Evolutionary conservation across 2,113 vertebrate species (phyloP).

Genomic region (Tachuris rubrigastra): DNA sequence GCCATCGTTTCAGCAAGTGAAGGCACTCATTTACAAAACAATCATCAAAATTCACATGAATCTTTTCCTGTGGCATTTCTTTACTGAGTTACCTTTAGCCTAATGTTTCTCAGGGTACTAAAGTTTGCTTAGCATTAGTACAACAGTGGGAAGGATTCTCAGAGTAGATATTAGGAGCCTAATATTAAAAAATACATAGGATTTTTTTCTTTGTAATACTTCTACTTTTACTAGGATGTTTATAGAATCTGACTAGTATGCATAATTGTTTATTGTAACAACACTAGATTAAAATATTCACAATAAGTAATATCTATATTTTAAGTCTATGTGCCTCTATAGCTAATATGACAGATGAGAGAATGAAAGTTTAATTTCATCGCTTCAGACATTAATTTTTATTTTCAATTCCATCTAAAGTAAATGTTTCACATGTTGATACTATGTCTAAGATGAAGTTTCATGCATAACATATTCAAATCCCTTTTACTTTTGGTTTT

Average conservation of each 20-base stretch:
- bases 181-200: background rate
- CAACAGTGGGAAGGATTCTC: background rate
- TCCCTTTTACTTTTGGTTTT: background rate
- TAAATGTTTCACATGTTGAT: background rate
- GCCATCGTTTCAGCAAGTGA: background rate
- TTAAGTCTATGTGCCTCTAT: background rate
- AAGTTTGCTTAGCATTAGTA: background rate
- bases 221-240: background rate
- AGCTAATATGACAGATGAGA: background rate
- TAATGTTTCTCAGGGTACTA: background rate
- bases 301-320: background rate
- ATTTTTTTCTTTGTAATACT: background rate
- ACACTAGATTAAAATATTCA: background rate
- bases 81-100: background rate
- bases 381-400: background rate
- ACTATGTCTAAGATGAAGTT: background rate
- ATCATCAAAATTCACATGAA: background rate
- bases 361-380: background rate
- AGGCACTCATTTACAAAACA: background rate
- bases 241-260: background rate
- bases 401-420: background rate
- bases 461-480: background rate
- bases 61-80: background rate
- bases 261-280: background rate
- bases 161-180: background rate